Base-by-base conservation (phyloP, 2,113 vertebrate genomes). In the Panthera leo region DNA sequence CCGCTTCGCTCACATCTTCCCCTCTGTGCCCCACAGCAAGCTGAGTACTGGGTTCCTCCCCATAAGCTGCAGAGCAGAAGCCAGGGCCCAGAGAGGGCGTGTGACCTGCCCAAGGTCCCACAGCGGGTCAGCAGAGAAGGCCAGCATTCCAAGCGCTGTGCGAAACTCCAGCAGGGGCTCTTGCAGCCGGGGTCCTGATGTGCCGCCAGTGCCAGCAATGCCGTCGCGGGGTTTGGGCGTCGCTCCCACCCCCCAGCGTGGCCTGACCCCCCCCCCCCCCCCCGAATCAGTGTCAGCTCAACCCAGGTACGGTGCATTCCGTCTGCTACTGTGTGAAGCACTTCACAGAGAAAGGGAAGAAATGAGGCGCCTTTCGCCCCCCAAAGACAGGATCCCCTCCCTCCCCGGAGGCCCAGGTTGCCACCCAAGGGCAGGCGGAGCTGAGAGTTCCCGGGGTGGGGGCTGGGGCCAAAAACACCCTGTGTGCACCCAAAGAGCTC, bases 241-340 rank as follows among this genome's bases (percentile, higher is more conserved):
- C 36, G 42, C 14, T 5, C 61, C 18, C 0, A 14, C 15, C 23
- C 10, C 5, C 39, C 18, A 9, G 14, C 3, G 12, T 2, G 19
- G 55, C 34, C 39, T 15, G 5, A 5, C 39, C n/a, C 36, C 25
- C 42, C 45, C 6, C 1, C 0, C 39, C n/a, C 31, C 25, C 34
- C 8, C 1, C 0, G 5, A 19, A 5, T 18, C 5, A 0, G 7
- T 3, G 4, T 5, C 79, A 61, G 16, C 51, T 5, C 55, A 5
- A 2, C 1, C 51, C 12, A 34, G 80, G 25, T 25, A 21, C 0
- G 36, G 36, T 0, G 39, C 67, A 4, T 39, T n/a, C 9, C 8
- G 18, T 10, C 75, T 29, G 27, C 82, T 0, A 2, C 5, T 0
- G 10, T 31, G 1, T 12, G 42, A 48, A 15, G 14, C 7, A 13